Conservation (phyloP, 2,888 invertebrate genomes). For the Lathronympha strigana region DNA sequence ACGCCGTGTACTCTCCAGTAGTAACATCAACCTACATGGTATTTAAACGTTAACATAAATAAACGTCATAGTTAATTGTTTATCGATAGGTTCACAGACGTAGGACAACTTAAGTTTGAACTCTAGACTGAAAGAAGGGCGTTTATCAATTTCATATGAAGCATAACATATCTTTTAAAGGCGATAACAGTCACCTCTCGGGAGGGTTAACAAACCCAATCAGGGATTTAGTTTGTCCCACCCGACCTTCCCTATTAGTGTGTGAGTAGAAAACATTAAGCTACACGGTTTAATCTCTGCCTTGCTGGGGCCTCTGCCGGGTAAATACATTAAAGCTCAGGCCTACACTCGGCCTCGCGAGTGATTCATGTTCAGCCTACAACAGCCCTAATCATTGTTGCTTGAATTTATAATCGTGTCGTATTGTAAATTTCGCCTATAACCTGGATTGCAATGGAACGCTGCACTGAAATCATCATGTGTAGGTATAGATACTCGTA, state of each 20-base stretch:
- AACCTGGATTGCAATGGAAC: background rate
- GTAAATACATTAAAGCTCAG: constrained; percentile 35
- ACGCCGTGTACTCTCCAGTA: background rate
- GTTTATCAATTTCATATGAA: constrained; percentile 10
- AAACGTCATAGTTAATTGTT: background rate
- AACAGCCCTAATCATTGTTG: constrained; percentile 25
- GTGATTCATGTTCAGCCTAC: constrained; percentile 35
- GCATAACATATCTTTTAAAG: constrained; percentile 6
- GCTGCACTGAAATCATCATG: background rate
- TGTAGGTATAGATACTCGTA: too few relatives aligned
- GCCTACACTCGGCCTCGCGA: constrained; percentile 24
- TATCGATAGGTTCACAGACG: background rate
- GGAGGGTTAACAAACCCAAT: constrained; percentile 17
- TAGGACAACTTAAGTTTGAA: background rate
- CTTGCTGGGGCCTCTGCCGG: constrained; percentile 30
- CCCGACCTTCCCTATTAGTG: constrained; percentile 23
- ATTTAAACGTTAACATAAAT: background rate
- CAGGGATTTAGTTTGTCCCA: constrained; percentile 27
- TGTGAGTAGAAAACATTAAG: constrained; percentile 31
- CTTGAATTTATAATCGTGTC: background rate
- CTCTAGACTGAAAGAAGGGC: constrained; percentile 1
- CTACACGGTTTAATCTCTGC: constrained; percentile 37
- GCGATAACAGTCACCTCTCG: constrained; percentile 13
- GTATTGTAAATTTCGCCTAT: background rate
- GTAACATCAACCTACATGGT: background rate